A percentile compares a stretch with the other conserved stretches of the same genome.
Conservation (phyloP, 2,797 vertebrate genomes). For the Cyprinella venusta region DNA sequence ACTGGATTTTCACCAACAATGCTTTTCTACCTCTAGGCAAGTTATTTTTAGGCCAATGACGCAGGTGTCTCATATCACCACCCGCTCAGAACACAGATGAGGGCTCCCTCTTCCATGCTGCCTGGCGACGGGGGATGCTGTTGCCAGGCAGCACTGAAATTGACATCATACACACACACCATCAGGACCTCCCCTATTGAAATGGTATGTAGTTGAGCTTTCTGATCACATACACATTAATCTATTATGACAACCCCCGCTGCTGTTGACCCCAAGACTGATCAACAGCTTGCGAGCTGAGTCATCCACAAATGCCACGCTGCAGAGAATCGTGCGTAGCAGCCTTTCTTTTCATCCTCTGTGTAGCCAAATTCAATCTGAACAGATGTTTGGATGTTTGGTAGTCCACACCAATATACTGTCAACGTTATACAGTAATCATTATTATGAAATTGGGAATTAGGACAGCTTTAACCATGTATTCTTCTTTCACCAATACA, state of each 20-base stretch:
- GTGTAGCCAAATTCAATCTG: not conserved
- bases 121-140: slow-evolving; percentile 68
- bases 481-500: not conserved
- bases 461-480: not conserved
- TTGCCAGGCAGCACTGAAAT: slow-evolving; percentile 69
- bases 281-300: slow-evolving; percentile 25
- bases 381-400: slow-evolving; percentile 31
- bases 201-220: slow-evolving; percentile 31
- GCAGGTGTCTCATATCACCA: slow-evolving; percentile 68
- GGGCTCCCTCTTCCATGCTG: slow-evolving; percentile 65
- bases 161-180: slow-evolving; percentile 63
- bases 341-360: slow-evolving; percentile 9
- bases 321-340: slow-evolving; percentile 10
- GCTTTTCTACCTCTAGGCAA: slow-evolving; percentile 64
- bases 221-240: slow-evolving; percentile 20
- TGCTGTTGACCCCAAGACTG: slow-evolving; percentile 7
- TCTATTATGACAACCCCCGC: slow-evolving; percentile 25
- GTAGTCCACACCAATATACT: not conserved
- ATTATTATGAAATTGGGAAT: not conserved
- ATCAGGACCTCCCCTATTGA: slow-evolving; percentile 61
- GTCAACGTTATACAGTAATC: not conserved
- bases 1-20: slow-evolving; percentile 63
- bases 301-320: slow-evolving; percentile 50
- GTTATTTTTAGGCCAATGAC: slow-evolving; percentile 78
- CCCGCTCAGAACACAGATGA: slow-evolving; percentile 63